phyloP scores from a whole-genome alignment of 2,113 vertebrate genomes.

The Callospermophilus lateralis region DNA sequence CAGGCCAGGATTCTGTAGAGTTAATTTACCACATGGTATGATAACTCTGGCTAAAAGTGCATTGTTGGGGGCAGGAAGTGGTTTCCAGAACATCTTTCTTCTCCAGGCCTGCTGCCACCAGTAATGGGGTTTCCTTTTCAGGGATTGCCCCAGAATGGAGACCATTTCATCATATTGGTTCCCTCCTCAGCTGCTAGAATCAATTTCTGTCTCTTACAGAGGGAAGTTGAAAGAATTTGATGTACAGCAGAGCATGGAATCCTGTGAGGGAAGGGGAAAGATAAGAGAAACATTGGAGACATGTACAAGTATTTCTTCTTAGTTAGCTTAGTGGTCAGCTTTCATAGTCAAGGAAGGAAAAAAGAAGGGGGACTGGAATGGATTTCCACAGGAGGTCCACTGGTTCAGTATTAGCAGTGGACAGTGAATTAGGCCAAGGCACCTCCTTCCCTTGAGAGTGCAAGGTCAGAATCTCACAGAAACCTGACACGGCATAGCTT shows the following conservation, averaged over 20 bases:
- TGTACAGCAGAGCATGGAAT: not conserved
- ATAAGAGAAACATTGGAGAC: not conserved
- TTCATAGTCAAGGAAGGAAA: not conserved
- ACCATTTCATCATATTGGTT: not conserved
- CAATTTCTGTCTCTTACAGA: not conserved
- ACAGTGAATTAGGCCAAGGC: not conserved
- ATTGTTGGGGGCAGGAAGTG: not conserved
- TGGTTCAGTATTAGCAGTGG: not conserved
- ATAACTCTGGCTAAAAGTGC: not conserved
- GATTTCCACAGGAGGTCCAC: not conserved
- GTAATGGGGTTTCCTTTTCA: not conserved
- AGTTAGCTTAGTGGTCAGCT: not conserved
- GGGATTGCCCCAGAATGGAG: not conserved
- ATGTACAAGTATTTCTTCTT: constrained; percentile 14
- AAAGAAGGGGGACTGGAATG: not conserved
- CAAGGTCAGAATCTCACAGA: constrained; percentile 67
- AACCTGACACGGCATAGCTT: constrained; percentile 42
- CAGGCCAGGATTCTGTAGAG: constrained; percentile 13
- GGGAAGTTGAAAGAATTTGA: constrained; percentile 29
- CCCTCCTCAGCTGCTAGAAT: not conserved
- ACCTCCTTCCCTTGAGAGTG: constrained; percentile 59
- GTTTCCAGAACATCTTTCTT: constrained; percentile 26
- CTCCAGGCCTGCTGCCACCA: not conserved
- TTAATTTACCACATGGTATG: constrained; percentile 49
- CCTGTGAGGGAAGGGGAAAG: not conserved